These are phyloP conservation scores for Poeciliopsis occidentalis DNA, from an alignment of 2,113 vertebrate genomes.

Conservation along the genomic window DNA sequence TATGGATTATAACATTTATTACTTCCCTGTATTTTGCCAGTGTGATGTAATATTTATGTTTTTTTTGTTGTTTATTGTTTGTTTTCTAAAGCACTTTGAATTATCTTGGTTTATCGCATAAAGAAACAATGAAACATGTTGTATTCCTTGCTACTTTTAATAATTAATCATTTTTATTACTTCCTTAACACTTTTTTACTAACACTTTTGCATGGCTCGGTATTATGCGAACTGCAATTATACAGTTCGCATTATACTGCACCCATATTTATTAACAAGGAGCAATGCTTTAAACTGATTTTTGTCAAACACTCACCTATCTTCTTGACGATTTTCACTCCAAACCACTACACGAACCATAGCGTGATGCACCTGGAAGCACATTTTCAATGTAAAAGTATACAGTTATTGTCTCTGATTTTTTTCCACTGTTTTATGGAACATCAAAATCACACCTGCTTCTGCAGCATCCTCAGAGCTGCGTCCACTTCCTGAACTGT, in stretches of 20 bases:
- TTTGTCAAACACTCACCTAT: conserved; percentile 55
- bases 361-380: conserved; percentile 66
- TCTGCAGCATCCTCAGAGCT: conserved; percentile 64
- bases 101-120: not conserved
- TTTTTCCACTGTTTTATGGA: not conserved
- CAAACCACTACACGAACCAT: conserved; percentile 75
- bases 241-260: not conserved
- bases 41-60: too few relatives aligned
- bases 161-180: not conserved
- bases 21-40: too few relatives aligned
- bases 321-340: conserved; percentile 39
- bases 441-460: conserved; percentile 48
- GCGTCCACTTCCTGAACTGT: conserved; percentile 61
- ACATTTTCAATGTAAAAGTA: not conserved
- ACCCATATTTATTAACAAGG: not conserved
- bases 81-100: too few relatives aligned
- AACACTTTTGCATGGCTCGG: not conserved
- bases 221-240: not conserved
- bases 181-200: too few relatives aligned
- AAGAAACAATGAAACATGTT: too few relatives aligned
- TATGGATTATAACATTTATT: too few relatives aligned
- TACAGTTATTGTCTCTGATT: not conserved
- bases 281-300: not conserved
- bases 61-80: too few relatives aligned
- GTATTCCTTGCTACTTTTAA: not conserved